Base-by-base conservation (phyloP, 2,797 vertebrate genomes). In the Gallinago solitaria region DNA sequence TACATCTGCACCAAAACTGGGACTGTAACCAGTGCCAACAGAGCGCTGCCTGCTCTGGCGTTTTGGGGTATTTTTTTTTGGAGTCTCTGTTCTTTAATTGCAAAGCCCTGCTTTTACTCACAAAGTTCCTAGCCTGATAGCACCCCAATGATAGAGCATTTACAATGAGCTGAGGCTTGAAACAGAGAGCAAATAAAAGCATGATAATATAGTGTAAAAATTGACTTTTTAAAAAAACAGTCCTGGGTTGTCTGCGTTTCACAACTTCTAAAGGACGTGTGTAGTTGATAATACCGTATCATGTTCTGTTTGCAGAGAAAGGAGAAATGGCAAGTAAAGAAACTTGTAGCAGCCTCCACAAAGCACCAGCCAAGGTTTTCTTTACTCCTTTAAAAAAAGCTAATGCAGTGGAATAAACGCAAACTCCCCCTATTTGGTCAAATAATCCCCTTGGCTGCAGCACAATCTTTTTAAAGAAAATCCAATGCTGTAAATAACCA, bases 401-500 rank as follows among this genome's bases (percentile, higher is more conserved):
- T 95, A 95, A 94, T 82, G 53, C 71, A 82, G 47, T 56, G 33
- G 93, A 90, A 95, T 86, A 91, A 95, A 91, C 45, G 65, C 74
- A 68, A 63, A 67, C 32, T 4, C 2, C 18, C 50, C 25, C 86
- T 81, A 37, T 95, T 95, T 92, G 85, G 87, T 91, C 95, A 91
- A 92, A 94, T 83, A 96, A 95, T 81, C 73, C 78, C 77, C 69
- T 83, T 90, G 85, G 74, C 64, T 96, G 64, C 73, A 80, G 76
- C 50, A 69, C 33, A 83, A 43, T 90, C 56, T 76, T 78, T 74
- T 88, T 83, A 9, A 75, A 64, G 78, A 43, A 95, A 97, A 95
- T 77, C 41, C 86, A 85, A 16, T 88, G 85, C 57, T 92, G 87
- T 95, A 95, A 97, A 94, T 95, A 95, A 95, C 80, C 15, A 59